Conservation (phyloP, 2,888 invertebrate genomes). For the Lobophora halterata region DNA sequence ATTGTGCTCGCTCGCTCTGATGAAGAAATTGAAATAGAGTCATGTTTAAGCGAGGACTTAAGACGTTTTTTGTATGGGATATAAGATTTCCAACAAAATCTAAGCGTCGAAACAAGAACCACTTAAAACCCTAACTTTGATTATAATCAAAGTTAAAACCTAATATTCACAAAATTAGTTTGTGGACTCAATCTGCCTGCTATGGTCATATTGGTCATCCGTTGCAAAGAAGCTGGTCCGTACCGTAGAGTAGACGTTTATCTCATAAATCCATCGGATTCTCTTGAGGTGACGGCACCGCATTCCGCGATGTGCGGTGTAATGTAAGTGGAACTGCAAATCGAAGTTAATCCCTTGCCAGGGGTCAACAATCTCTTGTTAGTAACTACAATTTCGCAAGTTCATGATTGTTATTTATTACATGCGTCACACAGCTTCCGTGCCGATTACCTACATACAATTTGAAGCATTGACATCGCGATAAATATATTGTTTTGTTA, state of each 20-base stretch:
- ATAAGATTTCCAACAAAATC: too few relatives aligned
- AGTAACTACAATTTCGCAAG: slow-evolving; percentile 28
- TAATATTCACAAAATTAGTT: too few relatives aligned
- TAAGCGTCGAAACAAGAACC: too few relatives aligned
- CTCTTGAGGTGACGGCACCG: slow-evolving; percentile 18
- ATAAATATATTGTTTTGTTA: too few relatives aligned
- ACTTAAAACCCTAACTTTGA: too few relatives aligned
- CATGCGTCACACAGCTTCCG: slow-evolving; percentile 28
- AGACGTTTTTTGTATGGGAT: not conserved
- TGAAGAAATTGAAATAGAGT: slow-evolving; percentile 45
- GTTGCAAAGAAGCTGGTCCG: too few relatives aligned
- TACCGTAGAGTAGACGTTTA: not conserved
- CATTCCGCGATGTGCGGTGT: slow-evolving; percentile 23
- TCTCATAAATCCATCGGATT: slow-evolving; percentile 19
- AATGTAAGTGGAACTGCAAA: slow-evolving; percentile 28
- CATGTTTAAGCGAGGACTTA: slow-evolving; percentile 16
- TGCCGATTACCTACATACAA: slow-evolving; percentile 23
- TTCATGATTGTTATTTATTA: slow-evolving; percentile 19
- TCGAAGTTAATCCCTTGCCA: slow-evolving; percentile 31
- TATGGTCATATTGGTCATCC: too few relatives aligned
- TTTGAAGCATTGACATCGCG: too few relatives aligned
- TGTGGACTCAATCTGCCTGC: too few relatives aligned
- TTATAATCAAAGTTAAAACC: too few relatives aligned
- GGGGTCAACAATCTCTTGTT: slow-evolving; percentile 36
- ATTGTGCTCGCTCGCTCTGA: slow-evolving; percentile 30